Conservation (phyloP, 2,888 invertebrate species). For the Hypomecis atomaria region DNA sequence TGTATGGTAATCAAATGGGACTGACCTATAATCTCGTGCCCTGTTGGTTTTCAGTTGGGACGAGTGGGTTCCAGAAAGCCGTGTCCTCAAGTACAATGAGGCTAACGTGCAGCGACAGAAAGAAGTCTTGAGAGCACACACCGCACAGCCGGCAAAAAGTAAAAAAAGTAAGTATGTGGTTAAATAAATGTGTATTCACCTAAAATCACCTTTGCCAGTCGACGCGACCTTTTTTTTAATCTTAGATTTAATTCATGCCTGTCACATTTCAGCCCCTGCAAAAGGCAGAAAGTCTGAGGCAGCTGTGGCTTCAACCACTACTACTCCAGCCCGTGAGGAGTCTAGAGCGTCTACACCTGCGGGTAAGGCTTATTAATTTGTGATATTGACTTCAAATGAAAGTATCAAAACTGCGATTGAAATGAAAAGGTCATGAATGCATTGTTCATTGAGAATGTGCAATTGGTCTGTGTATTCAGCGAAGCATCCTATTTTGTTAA, state of each 20-base stretch:
- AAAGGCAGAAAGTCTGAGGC: constrained; percentile 79
- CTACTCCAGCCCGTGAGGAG: constrained; percentile 71
- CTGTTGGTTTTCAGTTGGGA: constrained; percentile 88
- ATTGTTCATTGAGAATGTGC: too few species aligned
- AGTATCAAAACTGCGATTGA: too few species aligned
- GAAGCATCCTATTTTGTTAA: too few species aligned
- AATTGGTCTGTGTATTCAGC: too few species aligned
- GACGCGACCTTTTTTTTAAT: too few species aligned
- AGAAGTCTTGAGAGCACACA: constrained; percentile 92
- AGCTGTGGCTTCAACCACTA: constrained; percentile 58
- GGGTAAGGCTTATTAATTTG: constrained; percentile 49
- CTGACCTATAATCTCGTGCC: not conserved
- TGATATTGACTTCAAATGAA: not conserved
- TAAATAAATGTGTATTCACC: too few species aligned
- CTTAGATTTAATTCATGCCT: not conserved
- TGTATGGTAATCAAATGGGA: not conserved
- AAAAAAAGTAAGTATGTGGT: constrained; percentile 82
- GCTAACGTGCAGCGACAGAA: constrained; percentile 94
- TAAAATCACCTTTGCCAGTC: too few species aligned
- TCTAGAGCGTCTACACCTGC: constrained; percentile 76
- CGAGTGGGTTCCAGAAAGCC: constrained; percentile 96
- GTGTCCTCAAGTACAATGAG: constrained; percentile 96
- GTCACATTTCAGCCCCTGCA: constrained; percentile 64
- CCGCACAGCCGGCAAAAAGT: constrained; percentile 87
- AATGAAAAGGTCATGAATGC: too few species aligned